Evolutionary conservation across 1,140 invertebrate species (phyloP), one percentile per base, ranked within the genome.

Genomic region (Bombus pyrosoma): DNA sequence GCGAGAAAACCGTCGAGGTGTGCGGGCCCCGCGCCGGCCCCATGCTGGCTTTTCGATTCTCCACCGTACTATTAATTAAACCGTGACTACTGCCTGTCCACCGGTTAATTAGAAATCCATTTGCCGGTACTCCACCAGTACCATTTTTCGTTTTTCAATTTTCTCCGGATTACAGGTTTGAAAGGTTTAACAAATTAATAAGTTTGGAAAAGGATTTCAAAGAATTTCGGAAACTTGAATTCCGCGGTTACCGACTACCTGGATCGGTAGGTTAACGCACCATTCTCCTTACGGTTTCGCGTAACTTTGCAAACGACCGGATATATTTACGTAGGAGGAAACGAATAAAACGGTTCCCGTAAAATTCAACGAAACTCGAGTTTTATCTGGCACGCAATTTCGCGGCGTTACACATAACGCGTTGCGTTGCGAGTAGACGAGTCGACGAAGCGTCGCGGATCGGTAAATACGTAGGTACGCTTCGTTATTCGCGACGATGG

Each of bases 41-140:
- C 89, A 81, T 86, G 84, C 80, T 75, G 84, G 4, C 83, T 72
- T 13, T 69, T 59, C 81, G 37, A 75, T 83, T 79, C 78, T 73
- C 53, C 32, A n/a, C 43, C 64, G 57, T 39, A 81, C 89, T 90
- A 91, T 90, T 91, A 90, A 91, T 90, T 90, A 91, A 91, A 80
- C 59, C 62, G 71, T 74, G 78, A 87, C 85, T 90, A 85, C 90
- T 83, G 80, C 72, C 82, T 86, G 85, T 87, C 82, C 62, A 64
- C 71, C 34, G 37, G 62, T 87, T 89, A 90, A 90, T 90, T 90
- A 80, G 76, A 74, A 80, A 84, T 59, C 62, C 77, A 75, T 89
- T 32, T 75, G 22, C 18, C 47, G 47, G 47, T 53, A 53, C 47
- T 18, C 5, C 0, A 1, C 0, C 47, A 6, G 18, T 22, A 22